Evolutionary conservation across 2,797 vertebrate species (phyloP), one percentile per base, ranked within the genome.

Genomic region (Mormyrops attenuatus): DNA sequence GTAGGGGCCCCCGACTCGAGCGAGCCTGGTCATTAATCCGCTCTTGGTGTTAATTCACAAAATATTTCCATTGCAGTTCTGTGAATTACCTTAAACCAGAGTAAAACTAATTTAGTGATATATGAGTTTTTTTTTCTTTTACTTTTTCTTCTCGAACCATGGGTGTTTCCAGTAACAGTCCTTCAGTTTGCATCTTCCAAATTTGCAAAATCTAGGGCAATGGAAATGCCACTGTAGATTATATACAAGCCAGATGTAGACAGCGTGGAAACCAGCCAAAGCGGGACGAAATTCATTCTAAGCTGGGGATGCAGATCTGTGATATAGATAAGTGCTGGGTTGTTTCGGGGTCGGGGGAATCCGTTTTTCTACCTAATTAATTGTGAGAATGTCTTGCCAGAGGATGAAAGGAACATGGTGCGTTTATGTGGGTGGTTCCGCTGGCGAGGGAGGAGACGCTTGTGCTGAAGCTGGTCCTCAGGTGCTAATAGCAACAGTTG

Each of bases 341-440:
- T 84, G 53, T 52, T 53, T 34, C n/a, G 20, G n/a, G 30, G 20
- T 85, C 6, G 50, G 90, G 86, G 88, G 88, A 89, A 90, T 91
- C 89, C 88, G 92, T 90, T 94, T 93, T 77, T 77, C 34, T 91
- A 94, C 90, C 93, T 95, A 95, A 96, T 96, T 95, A 96, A 93
- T 93, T 91, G 90, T 89, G 88, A 88, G 89, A 50, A 90, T 90
- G 88, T 88, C 87, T 88, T 88, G 89, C 87, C 49, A 49, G 92
- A 89, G 95, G 94, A 95, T 95, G 95, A 95, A 95, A 95, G 95
- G 92, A 93, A 20, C 88, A n/a, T 41, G 88, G 66, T 38, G 63
- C 3, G 15, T 69, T n/a, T 53, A 55, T 77, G 88, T 88, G 88
- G 88, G 88, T 50, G 88, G 34, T 41, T 55, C 1, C 8, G 20